Conservation (phyloP, 2,888 invertebrate genomes). For the Troides oblongomaculatus region DNA sequence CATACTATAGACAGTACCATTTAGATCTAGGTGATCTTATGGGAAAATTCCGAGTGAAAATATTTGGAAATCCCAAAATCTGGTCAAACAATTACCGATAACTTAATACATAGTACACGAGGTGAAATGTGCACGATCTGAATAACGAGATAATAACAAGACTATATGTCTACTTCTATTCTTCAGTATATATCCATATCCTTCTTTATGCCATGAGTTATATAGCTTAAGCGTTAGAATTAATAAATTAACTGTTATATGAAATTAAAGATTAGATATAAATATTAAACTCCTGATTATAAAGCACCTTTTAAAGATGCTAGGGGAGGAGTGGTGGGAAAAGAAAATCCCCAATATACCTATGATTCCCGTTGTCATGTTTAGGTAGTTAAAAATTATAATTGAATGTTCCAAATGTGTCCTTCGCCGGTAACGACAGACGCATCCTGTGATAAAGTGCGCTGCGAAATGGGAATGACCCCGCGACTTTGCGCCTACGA, state of each 20-base stretch:
- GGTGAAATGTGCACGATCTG: neutral
- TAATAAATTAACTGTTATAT: too few relatives aligned
- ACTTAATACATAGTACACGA: neutral
- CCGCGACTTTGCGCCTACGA: constrained; percentile 39
- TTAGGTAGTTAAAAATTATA: constrained; percentile 4
- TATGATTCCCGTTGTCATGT: neutral
- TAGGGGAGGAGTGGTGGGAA: too few relatives aligned
- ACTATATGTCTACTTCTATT: too few relatives aligned
- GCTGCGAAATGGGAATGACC: constrained; percentile 42
- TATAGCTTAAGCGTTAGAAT: too few relatives aligned
- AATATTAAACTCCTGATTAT: too few relatives aligned
- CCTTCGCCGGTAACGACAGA: constrained; percentile 33
- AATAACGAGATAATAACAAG: too few relatives aligned
- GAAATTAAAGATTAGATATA: too few relatives aligned
- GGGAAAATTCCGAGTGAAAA: neutral
- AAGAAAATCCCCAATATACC: too few relatives aligned
- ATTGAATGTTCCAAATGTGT: constrained; percentile 33
- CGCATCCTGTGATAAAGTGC: constrained; percentile 46
- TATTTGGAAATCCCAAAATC: neutral
- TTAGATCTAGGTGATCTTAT: neutral
- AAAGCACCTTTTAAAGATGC: too few relatives aligned
- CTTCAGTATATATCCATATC: too few relatives aligned
- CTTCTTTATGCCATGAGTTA: too few relatives aligned
- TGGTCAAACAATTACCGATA: neutral
- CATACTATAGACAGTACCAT: constrained; percentile 32